phyloP scores from a whole-genome alignment of 2,113 vertebrate species.

The Scolopax mira region DNA sequence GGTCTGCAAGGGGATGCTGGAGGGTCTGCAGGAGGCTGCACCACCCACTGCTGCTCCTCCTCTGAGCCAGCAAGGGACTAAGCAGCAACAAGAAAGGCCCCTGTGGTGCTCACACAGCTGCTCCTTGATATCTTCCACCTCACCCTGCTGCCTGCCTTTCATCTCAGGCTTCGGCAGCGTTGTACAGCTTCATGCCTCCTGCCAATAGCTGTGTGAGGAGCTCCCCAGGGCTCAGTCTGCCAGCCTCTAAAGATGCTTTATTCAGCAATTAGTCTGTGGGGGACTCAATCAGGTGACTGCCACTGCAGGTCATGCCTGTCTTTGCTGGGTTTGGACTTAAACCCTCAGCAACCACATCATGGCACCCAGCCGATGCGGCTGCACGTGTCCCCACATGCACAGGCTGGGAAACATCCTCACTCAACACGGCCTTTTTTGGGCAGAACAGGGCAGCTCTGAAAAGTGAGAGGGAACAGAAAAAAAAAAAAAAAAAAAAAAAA shows the following conservation, averaged over 20 bases:
- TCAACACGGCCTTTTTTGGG: neutral
- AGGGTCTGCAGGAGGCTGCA: neutral
- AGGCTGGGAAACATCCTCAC: rapidly evolving
- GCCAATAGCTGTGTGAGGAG: neutral
- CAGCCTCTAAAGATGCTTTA: neutral
- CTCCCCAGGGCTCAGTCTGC: neutral
- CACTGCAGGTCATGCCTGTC: neutral
- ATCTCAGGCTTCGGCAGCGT: neutral
- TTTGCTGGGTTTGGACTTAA: neutral
- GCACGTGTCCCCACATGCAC: rapidly evolving
- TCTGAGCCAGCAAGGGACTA: neutral
- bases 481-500: neutral
- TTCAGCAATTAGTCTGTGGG: neutral
- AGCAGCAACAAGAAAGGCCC: neutral
- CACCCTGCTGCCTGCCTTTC: neutral
- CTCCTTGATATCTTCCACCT: neutral
- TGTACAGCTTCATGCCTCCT: slow-evolving; percentile 6
- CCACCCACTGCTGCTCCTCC: neutral
- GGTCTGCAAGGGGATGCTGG: neutral
- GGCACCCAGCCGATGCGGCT: neutral
- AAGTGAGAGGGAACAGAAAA: neutral
- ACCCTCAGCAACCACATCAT: rapidly evolving
- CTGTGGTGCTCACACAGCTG: neutral
- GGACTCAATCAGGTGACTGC: neutral
- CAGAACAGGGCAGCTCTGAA: neutral